Evolutionary conservation across 2,797 vertebrate species (phyloP).

Genomic region (Nasua narica): DNA sequence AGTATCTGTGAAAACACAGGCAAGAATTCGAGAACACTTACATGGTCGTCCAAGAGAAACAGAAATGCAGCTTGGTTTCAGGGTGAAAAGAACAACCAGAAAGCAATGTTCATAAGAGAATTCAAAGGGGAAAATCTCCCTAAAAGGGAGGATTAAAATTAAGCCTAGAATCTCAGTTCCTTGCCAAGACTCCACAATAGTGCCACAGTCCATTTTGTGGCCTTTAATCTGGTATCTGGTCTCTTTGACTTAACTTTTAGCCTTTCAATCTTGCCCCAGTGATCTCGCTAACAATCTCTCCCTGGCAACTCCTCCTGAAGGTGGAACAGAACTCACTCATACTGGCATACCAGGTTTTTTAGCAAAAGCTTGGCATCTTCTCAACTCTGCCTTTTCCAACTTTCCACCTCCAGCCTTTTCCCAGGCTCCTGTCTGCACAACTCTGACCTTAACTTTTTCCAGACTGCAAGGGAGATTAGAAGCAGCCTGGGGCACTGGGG

Average conservation of each 20-base stretch:
- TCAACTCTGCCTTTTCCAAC: not conserved
- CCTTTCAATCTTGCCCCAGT: not conserved
- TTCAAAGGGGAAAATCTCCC: not conserved
- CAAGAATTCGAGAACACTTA: not conserved
- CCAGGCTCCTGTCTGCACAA: not conserved
- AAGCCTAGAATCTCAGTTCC: not conserved
- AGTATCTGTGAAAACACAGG: conserved; percentile 19
- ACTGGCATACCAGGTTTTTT: not conserved
- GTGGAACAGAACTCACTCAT: not conserved
- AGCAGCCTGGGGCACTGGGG: not conserved
- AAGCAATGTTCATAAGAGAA: not conserved
- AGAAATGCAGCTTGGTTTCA: not conserved
- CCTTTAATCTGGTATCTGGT: not conserved
- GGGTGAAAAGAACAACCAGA: not conserved
- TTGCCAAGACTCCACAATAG: not conserved
- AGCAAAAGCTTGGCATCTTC: conserved; percentile 16
- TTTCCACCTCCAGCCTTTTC: not conserved
- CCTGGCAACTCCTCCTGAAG: not conserved
- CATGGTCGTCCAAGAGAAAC: conserved; percentile 13
- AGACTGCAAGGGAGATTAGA: not conserved
- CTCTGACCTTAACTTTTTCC: not conserved
- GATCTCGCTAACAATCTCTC: not conserved
- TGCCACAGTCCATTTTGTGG: not conserved
- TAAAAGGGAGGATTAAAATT: not conserved
- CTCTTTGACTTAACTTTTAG: not conserved